Evolutionary conservation across 2,113 vertebrate genomes (phyloP).

Genomic region (Seriola quinqueradiata): DNA sequence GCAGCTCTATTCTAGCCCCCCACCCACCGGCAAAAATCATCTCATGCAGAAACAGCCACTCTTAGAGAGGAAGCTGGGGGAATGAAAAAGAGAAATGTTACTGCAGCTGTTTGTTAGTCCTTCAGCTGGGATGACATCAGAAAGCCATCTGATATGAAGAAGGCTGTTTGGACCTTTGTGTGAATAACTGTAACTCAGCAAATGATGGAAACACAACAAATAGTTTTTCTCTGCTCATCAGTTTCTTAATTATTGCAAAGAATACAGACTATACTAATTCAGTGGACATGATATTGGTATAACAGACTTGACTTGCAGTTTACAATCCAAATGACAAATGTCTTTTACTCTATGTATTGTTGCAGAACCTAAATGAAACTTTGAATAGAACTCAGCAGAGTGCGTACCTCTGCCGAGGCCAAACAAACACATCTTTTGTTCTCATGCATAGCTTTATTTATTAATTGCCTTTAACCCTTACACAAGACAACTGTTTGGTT

Average conservation of each 20-base stretch:
- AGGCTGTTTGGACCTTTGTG: neutral
- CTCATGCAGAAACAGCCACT: constrained; percentile 7
- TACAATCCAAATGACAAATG: neutral
- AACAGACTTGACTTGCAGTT: neutral
- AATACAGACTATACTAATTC: neutral
- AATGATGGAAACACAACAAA: neutral
- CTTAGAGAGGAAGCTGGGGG: constrained; percentile 26
- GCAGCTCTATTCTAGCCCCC: neutral
- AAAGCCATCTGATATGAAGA: neutral
- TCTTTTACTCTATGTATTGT: neutral
- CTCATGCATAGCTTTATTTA: too few relatives aligned
- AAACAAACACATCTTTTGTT: too few relatives aligned
- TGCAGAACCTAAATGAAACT: neutral
- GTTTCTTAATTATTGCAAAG: neutral
- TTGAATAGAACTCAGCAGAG: too few relatives aligned
- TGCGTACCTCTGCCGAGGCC: too few relatives aligned
- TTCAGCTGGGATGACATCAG: constrained; percentile 19
- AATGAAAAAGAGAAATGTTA: constrained; percentile 26
- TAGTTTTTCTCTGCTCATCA: neutral
- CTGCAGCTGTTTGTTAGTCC: constrained; percentile 40
- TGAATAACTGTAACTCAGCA: neutral
- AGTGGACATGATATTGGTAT: neutral
- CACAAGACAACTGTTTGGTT: too few relatives aligned
- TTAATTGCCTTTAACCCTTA: too few relatives aligned
- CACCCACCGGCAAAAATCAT: constrained; percentile 1